Conservation (phyloP, 2,888 invertebrate genomes). For the Aelia acuminata region DNA sequence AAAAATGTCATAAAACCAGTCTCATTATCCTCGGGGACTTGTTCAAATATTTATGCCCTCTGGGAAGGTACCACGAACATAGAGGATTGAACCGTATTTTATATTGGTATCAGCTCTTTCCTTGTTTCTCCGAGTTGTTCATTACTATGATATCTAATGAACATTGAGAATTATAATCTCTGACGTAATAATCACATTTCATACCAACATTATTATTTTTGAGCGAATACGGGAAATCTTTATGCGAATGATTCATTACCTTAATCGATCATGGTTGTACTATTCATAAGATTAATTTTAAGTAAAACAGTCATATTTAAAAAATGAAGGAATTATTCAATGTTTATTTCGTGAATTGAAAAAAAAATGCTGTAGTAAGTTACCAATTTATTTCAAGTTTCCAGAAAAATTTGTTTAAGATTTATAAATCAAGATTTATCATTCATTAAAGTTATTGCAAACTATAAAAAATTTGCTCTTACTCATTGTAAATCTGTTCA, state of each 20-base stretch:
- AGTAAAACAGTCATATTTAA: no score
- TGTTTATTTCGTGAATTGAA: no score
- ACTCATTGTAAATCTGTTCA: no score
- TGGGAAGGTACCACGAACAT: constrained; percentile 7
- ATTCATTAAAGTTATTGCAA: no score
- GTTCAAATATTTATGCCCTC: not conserved
- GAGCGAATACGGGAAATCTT: not conserved
- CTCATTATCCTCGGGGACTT: not conserved
- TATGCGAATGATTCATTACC: not conserved
- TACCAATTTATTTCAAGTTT: no score
- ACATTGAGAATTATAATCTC: not conserved
- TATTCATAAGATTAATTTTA: not conserved
- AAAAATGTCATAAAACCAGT: constrained; percentile 47
- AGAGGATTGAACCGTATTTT: not conserved
- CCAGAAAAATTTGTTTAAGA: no score
- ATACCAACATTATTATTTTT: not conserved
- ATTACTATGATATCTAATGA: not conserved
- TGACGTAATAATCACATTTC: not conserved
- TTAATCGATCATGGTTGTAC: not conserved
- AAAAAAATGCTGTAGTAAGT: no score
- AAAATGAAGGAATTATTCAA: no score
- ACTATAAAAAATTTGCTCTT: no score
- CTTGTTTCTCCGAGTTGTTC: not conserved
- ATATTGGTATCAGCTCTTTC: constrained; percentile 30
- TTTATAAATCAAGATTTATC: no score